These are phyloP conservation scores for Casuarius casuarius DNA, from an alignment of 2,113 vertebrate species.

Conservation along the genomic window DNA sequence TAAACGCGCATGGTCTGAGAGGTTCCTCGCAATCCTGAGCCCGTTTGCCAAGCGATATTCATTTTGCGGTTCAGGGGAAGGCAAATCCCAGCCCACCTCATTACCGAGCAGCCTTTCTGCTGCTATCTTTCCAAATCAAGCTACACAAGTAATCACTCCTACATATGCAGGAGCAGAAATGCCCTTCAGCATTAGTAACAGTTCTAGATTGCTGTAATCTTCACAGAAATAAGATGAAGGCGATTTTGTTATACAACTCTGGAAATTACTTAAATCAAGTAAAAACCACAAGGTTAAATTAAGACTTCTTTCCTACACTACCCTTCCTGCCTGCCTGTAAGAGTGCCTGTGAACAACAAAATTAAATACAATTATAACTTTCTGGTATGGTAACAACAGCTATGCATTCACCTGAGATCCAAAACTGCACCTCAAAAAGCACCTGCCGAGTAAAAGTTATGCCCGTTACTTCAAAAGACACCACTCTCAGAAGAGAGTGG, in stretches of 20 bases:
- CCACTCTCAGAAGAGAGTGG: background rate
- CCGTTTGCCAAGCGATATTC: background rate
- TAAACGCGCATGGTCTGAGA: background rate
- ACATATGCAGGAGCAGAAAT: background rate
- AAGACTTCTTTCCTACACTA: background rate
- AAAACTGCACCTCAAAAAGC: rapidly evolving
- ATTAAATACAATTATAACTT: background rate
- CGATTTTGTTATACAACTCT: background rate
- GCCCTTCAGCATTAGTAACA: background rate
- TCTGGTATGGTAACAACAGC: background rate
- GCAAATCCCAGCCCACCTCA: background rate
- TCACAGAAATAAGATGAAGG: background rate
- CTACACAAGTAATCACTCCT: background rate
- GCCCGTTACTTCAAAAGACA: background rate
- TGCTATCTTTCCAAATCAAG: background rate
- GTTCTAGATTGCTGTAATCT: background rate
- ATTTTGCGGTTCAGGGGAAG: background rate
- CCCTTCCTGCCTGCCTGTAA: background rate
- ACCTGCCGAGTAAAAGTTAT: background rate
- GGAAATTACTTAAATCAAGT: background rate
- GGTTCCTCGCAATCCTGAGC: background rate
- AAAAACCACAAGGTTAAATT: background rate
- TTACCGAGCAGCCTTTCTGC: background rate
- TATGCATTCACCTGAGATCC: background rate
- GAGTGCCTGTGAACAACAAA: background rate